These are phyloP conservation scores for Indicator indicator DNA, from an alignment of 2,113 vertebrate genomes.

Conservation along the genomic window DNA sequence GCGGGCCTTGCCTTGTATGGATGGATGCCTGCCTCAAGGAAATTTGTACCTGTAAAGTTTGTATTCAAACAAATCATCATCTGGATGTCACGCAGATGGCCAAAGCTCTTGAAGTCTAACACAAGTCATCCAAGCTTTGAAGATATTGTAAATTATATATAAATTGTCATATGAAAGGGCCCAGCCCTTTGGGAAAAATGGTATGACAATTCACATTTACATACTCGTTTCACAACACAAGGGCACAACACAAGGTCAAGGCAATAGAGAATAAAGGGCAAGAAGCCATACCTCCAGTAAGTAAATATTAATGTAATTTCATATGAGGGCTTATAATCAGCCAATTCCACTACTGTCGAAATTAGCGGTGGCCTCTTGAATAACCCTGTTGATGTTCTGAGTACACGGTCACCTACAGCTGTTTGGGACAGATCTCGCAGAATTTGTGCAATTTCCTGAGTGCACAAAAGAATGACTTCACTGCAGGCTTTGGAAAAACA, in stretches of 20 bases:
- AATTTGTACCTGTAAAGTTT: conserved; percentile 18
- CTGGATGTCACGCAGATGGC: neutral
- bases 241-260: neutral
- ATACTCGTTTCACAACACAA: neutral
- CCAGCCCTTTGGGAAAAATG: neutral
- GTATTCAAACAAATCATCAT: neutral
- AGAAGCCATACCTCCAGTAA: neutral
- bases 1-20: neutral
- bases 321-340: neutral
- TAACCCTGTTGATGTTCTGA: neutral
- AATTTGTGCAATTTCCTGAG: neutral
- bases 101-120: neutral
- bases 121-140: neutral
- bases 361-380: neutral
- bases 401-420: neutral
- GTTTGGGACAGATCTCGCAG: neutral
- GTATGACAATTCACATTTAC: conserved; percentile 19
- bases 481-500: neutral
- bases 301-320: neutral
- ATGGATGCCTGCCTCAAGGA: neutral
- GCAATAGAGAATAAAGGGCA: neutral
- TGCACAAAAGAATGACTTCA: neutral
- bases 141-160: neutral
- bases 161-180: conserved; percentile 15
- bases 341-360: neutral